phyloP scores from a whole-genome alignment of 1,140 invertebrate species.

The Cyrtorhinus lividipennis region DNA sequence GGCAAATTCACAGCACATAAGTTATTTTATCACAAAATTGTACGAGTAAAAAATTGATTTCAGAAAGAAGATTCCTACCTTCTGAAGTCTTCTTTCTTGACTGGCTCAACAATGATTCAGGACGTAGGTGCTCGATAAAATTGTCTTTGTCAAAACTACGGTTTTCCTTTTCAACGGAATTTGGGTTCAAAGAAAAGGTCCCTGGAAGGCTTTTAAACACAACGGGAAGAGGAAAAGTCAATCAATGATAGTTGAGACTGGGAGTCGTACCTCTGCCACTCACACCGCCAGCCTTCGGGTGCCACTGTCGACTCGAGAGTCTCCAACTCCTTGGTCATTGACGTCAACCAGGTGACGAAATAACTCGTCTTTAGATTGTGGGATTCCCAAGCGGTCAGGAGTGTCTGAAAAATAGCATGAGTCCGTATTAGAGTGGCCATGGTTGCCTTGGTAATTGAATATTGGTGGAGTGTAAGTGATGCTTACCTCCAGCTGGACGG shows the following conservation, averaged over 20 bases:
- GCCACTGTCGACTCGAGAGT: constrained; percentile 44
- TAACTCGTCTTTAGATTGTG: constrained; percentile 42
- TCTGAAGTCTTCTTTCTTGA: neutral
- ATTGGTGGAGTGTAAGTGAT: no score
- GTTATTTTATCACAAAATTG: neutral
- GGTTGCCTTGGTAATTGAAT: no score
- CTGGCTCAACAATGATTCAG: neutral
- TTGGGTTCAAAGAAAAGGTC: no score
- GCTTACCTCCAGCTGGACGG: constrained; percentile 46
- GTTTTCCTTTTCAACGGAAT: no score
- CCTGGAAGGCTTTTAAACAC: constrained; percentile 5
- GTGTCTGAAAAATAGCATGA: constrained; percentile 36
- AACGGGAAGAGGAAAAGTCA: constrained; percentile 13
- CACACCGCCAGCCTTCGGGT: constrained; percentile 51
- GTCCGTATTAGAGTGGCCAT: neutral
- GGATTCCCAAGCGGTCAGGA: constrained; percentile 43
- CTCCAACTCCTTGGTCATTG: constrained; percentile 40
- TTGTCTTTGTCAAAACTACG: neutral
- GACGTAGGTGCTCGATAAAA: neutral
- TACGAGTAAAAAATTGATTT: neutral
- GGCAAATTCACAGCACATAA: no score
- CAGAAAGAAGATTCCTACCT: neutral
- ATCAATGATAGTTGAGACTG: constrained; percentile 12
- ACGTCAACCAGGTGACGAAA: constrained; percentile 41
- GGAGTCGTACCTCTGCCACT: constrained; percentile 56